These are phyloP conservation scores for Burhinus oedicnemus DNA, from an alignment of 2,113 vertebrate genomes.

Conservation along the genomic window DNA sequence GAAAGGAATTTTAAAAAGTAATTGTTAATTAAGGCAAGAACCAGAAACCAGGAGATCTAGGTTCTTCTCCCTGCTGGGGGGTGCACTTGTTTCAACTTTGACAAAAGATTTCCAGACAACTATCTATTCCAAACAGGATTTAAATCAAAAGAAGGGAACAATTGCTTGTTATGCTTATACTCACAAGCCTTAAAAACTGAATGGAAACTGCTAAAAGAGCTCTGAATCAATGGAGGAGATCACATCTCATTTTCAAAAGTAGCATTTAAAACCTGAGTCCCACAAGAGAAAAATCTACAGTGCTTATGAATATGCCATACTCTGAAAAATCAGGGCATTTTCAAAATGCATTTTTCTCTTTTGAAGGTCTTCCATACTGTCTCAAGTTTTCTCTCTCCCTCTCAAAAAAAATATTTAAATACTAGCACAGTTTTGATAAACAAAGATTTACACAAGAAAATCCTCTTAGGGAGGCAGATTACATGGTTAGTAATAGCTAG, in stretches of 20 bases:
- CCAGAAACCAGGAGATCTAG: not conserved
- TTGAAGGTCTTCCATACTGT: not conserved
- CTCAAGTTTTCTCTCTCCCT: not conserved
- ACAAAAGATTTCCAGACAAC: not conserved
- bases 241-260: accelerated
- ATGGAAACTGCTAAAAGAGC: not conserved
- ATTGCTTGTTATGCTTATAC: not conserved
- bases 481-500: not conserved
- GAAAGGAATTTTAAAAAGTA: not conserved
- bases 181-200: not conserved
- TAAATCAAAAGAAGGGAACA: not conserved
- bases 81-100: not conserved
- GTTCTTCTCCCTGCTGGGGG: not conserved
- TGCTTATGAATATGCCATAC: not conserved
- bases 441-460: not conserved
- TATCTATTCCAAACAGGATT: not conserved
- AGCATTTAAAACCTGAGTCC: not conserved
- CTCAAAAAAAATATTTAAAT: not conserved
- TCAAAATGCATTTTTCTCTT: not conserved
- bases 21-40: not conserved
- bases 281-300: not conserved
- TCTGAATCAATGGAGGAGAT: not conserved
- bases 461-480: not conserved
- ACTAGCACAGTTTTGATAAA: not conserved
- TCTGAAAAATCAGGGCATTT: not conserved